phyloP scores from a whole-genome alignment of 2,113 vertebrate genomes.

The Notothenia rossii region DNA sequence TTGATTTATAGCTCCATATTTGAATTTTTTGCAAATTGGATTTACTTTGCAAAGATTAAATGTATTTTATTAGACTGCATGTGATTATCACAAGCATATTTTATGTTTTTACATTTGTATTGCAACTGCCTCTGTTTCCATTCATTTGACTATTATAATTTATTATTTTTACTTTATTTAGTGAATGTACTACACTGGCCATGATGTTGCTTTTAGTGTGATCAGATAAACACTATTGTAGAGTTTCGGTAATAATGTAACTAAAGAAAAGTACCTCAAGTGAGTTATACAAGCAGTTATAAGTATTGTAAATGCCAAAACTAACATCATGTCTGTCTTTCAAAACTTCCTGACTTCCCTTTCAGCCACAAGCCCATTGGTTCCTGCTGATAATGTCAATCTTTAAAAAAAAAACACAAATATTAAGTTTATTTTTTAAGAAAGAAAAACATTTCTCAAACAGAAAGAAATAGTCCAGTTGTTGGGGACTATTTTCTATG shows the following conservation, averaged over 20 bases:
- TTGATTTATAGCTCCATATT: too few relatives aligned
- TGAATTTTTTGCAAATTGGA: too few relatives aligned
- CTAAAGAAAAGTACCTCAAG: neutral
- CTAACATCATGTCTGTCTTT: too few relatives aligned
- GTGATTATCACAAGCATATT: neutral
- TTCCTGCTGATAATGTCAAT: too few relatives aligned
- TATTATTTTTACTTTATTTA: neutral
- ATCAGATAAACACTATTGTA: neutral
- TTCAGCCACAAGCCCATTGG: too few relatives aligned
- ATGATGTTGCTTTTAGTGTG: neutral
- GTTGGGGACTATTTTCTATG: neutral
- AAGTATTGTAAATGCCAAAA: neutral
- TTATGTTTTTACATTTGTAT: neutral
- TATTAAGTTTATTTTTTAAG: too few relatives aligned
- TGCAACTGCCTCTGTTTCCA: neutral
- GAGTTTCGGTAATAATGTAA: too few relatives aligned
- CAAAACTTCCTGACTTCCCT: too few relatives aligned
- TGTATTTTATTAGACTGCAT: neutral
- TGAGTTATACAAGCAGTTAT: neutral
- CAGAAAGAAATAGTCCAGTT: neutral
- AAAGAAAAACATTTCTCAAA: neutral
- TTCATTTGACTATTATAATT: neutral
- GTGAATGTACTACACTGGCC: neutral
- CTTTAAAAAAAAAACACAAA: too few relatives aligned
- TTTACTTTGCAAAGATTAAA: neutral